Evolutionary conservation across 2,113 vertebrate genomes (phyloP), one percentile per base, ranked within the genome.

Genomic region (Mionectes macconnelli): DNA sequence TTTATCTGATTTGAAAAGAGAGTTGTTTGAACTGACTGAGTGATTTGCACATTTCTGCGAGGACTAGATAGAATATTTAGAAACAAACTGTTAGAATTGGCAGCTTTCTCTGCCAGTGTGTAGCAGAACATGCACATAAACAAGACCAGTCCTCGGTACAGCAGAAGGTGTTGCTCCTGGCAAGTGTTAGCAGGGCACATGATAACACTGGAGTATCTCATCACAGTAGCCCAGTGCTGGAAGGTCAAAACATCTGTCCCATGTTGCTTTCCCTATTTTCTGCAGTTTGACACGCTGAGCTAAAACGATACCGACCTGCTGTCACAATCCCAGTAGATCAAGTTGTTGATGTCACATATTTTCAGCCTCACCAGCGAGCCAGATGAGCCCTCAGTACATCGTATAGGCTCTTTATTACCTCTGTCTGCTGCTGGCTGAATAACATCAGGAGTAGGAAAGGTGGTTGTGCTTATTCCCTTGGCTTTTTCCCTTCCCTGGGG

Each of bases 161-260:
- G 78, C 37, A 73, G 78, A 96, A 95, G 55, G 17, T 69, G 91
- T 96, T 95, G 87, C 68, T 94, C 40, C 90, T 90, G 86, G 73
- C 68, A 94, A 90, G 67, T 0, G 0, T n/a, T 91, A 81, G 35
- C 60, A 84, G 60, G 40, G 33, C 73, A 90, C 88, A 74, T 31
- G 52, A 50, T 75, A 94, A 64, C n/a, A 40, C 50, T 81, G 45
- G 28, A 59, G 50, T 39, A 69, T 91, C 78, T 91, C 69, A 75
- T 90, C 89, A 80, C 44, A 57, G 28, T 53, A 87, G 87, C 75
- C 64, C 28, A n/a, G 76, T 2, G 4, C 73, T 84, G 45, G 55
- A 56, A 92, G 91, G 87, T 96, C 88, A 95, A 84, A 95, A 84
- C 66, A 55, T 87, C 95, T 96, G 93, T 93, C 84, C 92, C 56